Evolutionary conservation across 1,140 invertebrate species (phyloP), one percentile per base, ranked within the genome.

Genomic region (Atopsyche davidsoni): DNA sequence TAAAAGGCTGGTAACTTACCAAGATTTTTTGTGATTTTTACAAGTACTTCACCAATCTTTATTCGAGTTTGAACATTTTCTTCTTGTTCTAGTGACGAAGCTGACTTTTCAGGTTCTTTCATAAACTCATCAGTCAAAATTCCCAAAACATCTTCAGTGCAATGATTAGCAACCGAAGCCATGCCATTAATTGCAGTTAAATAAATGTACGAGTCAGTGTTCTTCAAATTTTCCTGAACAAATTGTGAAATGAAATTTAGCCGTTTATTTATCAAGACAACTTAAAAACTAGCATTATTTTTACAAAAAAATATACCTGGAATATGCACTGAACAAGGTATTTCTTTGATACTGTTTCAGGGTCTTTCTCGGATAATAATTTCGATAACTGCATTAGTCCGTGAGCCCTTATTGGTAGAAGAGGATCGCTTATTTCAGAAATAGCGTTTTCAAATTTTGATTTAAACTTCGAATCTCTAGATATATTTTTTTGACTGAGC

Each of bases 141-240:
- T 51, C 79, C 75, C 17, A 92, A 66, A 1, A 89, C 76, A 59
- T 78, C 75, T 58, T 87, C 77, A 4, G 87, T 80, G 61, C 77
- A 82, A 36, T 71, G 64, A 43, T 75, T 69, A 28, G 78, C 79
- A 32, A 92, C 64, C 13, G 80, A 66, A 22, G 83, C 79, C 36
- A 93, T 65, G 11, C 85, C 86, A 61, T 86, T 83, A 14, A 92
- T 81, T 9, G 89, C 81, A 35, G 80, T 73, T 38, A 93, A 66
- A 69, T 93, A 93, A 41, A 93, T 71, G 64, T 89, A 93, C 0
- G 89, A 88, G 65, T 95, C 91, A 22, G 81, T 65, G 60, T 92
- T 75, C 60, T 79, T 81, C 0, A 94, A 63, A 71, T 85, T 83
- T 66, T 85, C 79, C 81, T 85, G 55, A 45, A 79, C n/a, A n/a